Percentiles rank a stretch among this genome's conserved stretches.
Evolutionary conservation across 2,888 invertebrate genomes (phyloP).

Genomic region (Leucania comma): DNA sequence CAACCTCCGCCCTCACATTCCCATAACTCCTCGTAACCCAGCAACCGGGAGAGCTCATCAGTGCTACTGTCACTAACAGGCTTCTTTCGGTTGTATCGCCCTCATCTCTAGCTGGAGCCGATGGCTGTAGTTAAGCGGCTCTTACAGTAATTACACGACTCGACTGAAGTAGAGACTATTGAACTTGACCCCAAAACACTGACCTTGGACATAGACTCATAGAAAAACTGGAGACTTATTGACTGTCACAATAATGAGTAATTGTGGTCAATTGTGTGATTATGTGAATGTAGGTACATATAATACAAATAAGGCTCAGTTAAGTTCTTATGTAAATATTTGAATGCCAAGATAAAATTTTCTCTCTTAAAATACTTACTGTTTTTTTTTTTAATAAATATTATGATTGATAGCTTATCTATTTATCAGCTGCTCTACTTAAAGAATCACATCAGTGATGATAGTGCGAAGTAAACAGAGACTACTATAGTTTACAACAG

Average conservation of each 20-base stretch:
- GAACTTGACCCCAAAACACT: constrained; percentile 51
- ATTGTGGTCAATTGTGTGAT: constrained; percentile 26
- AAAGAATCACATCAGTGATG: not conserved
- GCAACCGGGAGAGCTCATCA: constrained; percentile 11
- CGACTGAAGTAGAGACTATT: constrained; percentile 9
- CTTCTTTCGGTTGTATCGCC: not conserved
- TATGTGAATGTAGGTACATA: not conserved
- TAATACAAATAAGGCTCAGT: too few relatives aligned
- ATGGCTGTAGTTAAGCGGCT: constrained; percentile 12
- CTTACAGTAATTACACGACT: constrained; percentile 29
- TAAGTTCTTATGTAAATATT: constrained; percentile 2
- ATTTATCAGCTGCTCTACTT: constrained; percentile 23
- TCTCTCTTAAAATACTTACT: not conserved
- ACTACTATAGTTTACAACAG: not conserved
- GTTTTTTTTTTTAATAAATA: constrained; percentile 9
- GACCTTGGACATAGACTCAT: constrained; percentile 39
- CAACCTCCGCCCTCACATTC: not conserved
- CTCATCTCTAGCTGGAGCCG: constrained; percentile 11
- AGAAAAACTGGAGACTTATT: constrained; percentile 4
- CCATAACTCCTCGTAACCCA: not conserved
- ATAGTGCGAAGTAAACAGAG: constrained; percentile 28
- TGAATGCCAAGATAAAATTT: not conserved
- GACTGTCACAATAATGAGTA: constrained; percentile 23
- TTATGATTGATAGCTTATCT: constrained; percentile 18
- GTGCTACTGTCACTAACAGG: constrained; percentile 10